These are phyloP conservation scores for Anastrepha obliqua DNA, from an alignment of 1,140 invertebrate species.

Conservation along the genomic window DNA sequence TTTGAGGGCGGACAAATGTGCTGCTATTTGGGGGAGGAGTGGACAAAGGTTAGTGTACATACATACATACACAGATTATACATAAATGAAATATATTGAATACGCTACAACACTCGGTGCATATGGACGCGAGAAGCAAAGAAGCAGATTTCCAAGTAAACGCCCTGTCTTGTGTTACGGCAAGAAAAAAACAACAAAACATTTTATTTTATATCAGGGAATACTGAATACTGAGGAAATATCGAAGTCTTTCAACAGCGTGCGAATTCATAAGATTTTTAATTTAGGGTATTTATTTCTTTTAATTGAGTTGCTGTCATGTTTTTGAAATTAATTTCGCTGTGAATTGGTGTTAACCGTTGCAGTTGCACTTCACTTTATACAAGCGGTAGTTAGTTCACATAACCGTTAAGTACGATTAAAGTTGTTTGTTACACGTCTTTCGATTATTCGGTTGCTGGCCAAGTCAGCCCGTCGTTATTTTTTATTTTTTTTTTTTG, in stretches of 20 bases:
- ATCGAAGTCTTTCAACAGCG: no score
- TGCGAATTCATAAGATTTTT: background rate
- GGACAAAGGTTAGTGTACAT: conserved; percentile 1
- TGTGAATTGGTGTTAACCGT: no score
- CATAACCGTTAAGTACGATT: background rate
- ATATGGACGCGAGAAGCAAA: background rate
- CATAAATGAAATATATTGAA: background rate
- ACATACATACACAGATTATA: background rate
- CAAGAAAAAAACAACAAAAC: background rate
- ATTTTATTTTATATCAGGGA: no score
- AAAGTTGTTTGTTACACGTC: background rate
- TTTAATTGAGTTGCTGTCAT: no score
- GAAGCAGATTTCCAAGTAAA: conserved; percentile 15
- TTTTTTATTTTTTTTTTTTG: background rate
- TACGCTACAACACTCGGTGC: conserved; percentile 3
- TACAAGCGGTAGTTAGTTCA: no score
- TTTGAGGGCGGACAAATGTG: conserved; percentile 22
- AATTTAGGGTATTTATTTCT: background rate
- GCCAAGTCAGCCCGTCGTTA: background rate
- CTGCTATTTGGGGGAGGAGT: background rate
- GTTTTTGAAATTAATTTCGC: no score
- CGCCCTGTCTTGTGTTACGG: background rate
- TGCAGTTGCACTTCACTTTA: no score
- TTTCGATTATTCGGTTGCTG: background rate
- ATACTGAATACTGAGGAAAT: no score